Evolutionary conservation across 2,888 invertebrate genomes (phyloP), one percentile per base, ranked within the genome.

Genomic region (Lacanobia oleracea): DNA sequence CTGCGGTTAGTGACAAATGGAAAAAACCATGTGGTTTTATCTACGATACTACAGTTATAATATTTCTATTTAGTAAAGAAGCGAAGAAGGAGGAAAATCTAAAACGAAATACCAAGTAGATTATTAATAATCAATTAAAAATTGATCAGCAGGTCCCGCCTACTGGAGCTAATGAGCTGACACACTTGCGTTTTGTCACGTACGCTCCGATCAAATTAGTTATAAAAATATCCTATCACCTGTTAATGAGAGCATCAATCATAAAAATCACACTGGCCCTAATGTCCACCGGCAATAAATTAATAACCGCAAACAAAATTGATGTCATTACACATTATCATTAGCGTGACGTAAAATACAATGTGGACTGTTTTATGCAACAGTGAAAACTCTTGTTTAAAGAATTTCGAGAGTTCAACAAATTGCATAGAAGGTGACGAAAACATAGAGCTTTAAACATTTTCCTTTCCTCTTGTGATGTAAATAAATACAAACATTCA

Each of bases 181-280:
- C 94, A 93, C 91, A 93, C 88, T 93, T 94, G 86, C 67, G 70
- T 88, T 85, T 86, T 86, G 94, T 94, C 95, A 95, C 94, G 94
- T 94, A 94, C 90, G 91, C 93, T 84, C 77, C 57, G 74, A 80
- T 81, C 79, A 87, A 90, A 89, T 88, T 85, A 79, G 79, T 88
- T 82, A 84, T 80, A 76, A 85, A 88, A 87, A 88, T 89, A 89
- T 86, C 82, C 86, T 85, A 89, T 89, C 81, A 79, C 75, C 57
- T 50, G 67, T 79, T 93, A 94, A 94, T 93, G 89, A 78, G 89
- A 90, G 77, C 88, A 88, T 79, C 85, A 81, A 93, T 94, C 84
- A 91, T 85, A 84, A 89, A 86, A 89, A 91, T 90, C 84, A 91
- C 85, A 87, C 83, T 91, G 90, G 86, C 91, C 92, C 90, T 93